Percentiles rank a stretch among this genome's conserved stretches.
Conservation (phyloP, 2,888 invertebrate genomes). For the Ophonus ardosiacus region DNA sequence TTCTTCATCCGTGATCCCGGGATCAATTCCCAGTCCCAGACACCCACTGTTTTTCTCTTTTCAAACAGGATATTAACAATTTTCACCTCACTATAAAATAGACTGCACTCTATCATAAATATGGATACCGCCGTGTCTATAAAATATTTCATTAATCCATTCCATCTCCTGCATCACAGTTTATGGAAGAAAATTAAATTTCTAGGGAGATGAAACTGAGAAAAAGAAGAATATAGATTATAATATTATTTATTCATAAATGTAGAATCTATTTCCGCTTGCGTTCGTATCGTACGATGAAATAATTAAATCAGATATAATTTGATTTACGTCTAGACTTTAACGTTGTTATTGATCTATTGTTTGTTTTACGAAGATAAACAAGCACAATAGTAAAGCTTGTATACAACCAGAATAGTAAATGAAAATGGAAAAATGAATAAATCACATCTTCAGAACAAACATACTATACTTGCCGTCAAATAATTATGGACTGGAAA, state of each 20-base stretch:
- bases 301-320: slow-evolving; percentile 20
- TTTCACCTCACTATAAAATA: background rate
- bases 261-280: slow-evolving; percentile 9
- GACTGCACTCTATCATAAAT: background rate
- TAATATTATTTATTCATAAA: slow-evolving; percentile 21
- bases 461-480: too few relatives aligned
- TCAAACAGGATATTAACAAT: background rate
- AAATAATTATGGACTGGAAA: too few relatives aligned
- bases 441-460: too few relatives aligned
- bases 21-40: background rate
- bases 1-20: slow-evolving; percentile 1
- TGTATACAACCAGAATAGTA: too few relatives aligned
- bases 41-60: background rate
- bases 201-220: background rate
- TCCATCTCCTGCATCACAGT: background rate
- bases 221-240: background rate
- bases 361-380: background rate
- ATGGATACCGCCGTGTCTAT: background rate
- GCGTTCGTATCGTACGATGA: slow-evolving; percentile 2
- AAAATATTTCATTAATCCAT: background rate
- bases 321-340: slow-evolving; percentile 34
- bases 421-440: too few relatives aligned
- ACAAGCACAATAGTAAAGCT: background rate
- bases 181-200: background rate
- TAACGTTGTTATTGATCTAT: background rate